Evolutionary conservation across 1,140 invertebrate species (phyloP), one percentile per base, ranked within the genome.

Genomic region (Drosophila lacteicornis): DNA sequence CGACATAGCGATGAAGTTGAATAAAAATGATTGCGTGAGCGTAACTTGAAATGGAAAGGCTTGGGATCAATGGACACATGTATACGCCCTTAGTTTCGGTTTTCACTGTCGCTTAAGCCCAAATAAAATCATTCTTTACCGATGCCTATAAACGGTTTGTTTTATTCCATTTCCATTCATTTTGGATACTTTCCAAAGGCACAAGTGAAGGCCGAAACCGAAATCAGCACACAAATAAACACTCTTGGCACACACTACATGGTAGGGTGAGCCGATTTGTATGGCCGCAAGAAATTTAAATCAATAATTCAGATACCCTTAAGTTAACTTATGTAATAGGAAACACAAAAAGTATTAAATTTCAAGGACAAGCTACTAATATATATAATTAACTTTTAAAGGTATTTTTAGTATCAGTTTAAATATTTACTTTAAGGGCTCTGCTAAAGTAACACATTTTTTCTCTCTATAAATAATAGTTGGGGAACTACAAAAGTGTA

Each of bases 11-110:
- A 74, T 56, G 78, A 79, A 73, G 73, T 90, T 88, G 78, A 87
- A 87, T 87, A 87, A 87, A 87, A 80, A 88, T 81, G 74, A 88
- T 84, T 80, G 79, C 73, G 65, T 78, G 61, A 88, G 67, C 73
- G 75, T 75, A 83, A 78, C 53, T 53, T 55, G 33, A 40, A 79
- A 70, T 70, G 63, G 43, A 77, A 78, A 69, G 75, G 62, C 77
- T 69, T 77, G 75, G 75, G 75, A 77, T 69, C 75, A 77, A 77
- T 47, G 49, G 56, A 77, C 63, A 76, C 30, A 53, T 46, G 25
- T 53, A 67, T 36, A 51, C 42, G 46, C 36, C 36, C 40, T 27
- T 51, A 75, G 69, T 75, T 74, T 75, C 50, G 71, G 71, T 61
- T 75, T 75, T 75, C 49, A 75, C 70, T 55, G 49, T 63, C 33